Base-by-base conservation (phyloP, 2,888 invertebrate genomes). In the Yponomeuta cagnagella region DNA sequence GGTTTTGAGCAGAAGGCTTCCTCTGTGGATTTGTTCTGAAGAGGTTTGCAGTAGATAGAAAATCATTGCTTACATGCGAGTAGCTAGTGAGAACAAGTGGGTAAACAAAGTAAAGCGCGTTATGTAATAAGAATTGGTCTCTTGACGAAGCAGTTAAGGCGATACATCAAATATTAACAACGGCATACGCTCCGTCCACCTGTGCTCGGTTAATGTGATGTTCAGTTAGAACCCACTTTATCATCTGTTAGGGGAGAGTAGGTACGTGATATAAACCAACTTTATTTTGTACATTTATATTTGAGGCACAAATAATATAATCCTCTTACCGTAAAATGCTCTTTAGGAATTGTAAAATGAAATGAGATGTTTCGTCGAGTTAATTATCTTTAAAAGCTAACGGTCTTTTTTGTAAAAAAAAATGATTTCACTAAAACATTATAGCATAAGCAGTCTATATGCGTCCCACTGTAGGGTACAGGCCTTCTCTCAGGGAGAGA, bases 141-240 rank as follows among this genome's bases (percentile, higher is more conserved):
- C 68, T 69, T 48, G 65, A 69, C 63, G 69, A 71, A 43, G 69
- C 70, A 64, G 84, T 83, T 85, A 85, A 81, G 84, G 79, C 77
- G 80, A 77, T 81, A 80, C 85, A 88, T 89, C 82, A 87, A 89
- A 88, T 88, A 89, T 89, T 88, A 85, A 89, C 79, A 80, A 78
- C 76, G 77, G 77, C 76, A 79, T 76, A 80, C 81, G 78, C 78
- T 75, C 75, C 77, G 83, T 85, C 87, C 89, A 89, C 89, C 89
- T 89, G 89, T 79, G 87, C 78, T 69, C 73, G 69, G 71, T 70
- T 73, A 75, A 73, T 74, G 73, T 72, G 70, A 70, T 70, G 63
- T 23, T 37, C 70, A 63, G 70, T 70, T 70, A 70, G 63, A 63
- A 63, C 33, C 69, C 58, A 12, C 69, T 69, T 69, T 69, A 69